Evolutionary conservation across 2,113 vertebrate species (phyloP).

Genomic region (Sinocyclocheilus anophthalmus): DNA sequence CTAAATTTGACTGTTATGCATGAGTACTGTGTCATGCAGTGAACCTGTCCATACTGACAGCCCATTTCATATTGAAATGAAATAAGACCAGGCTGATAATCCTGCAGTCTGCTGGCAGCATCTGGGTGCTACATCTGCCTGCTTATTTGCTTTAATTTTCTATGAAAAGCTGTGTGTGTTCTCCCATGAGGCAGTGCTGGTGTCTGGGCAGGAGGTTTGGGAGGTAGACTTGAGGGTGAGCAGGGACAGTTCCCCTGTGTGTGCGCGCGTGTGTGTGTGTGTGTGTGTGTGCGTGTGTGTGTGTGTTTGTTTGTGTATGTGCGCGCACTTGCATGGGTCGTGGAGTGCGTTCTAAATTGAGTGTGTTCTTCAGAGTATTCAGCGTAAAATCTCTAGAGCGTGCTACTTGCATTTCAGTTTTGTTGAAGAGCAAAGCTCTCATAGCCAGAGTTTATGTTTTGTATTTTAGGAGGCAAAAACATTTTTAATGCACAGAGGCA

Average conservation of each 20-base stretch:
- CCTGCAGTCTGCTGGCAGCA: conserved; percentile 26
- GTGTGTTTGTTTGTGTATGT: not conserved
- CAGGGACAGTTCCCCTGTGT: conserved; percentile 20
- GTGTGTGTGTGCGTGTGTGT: not conserved
- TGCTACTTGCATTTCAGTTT: conserved; percentile 1
- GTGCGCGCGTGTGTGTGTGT: not conserved
- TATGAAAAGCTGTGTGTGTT: conserved; percentile 12
- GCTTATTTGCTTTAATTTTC: conserved; percentile 38
- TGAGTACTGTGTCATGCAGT: not conserved
- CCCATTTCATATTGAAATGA: conserved; percentile 8
- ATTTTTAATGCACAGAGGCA: not conserved
- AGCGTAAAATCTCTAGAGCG: not conserved
- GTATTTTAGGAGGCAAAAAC: not conserved
- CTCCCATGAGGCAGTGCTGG: conserved; percentile 9
- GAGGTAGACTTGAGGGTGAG: not conserved
- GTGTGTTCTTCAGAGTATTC: not conserved
- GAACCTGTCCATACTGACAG: conserved; percentile 22
- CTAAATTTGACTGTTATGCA: not conserved
- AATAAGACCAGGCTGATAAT: conserved; percentile 32
- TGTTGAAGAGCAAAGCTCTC: not conserved
- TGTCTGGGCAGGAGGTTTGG: conserved; percentile 14
- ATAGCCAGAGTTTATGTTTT: not conserved
- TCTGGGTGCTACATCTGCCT: conserved; percentile 35
- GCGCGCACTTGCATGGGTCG: not conserved
- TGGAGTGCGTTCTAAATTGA: conserved; percentile 17